Base-by-base conservation (phyloP, 2,888 invertebrate species). In the Drosophila mercatorum region DNA sequence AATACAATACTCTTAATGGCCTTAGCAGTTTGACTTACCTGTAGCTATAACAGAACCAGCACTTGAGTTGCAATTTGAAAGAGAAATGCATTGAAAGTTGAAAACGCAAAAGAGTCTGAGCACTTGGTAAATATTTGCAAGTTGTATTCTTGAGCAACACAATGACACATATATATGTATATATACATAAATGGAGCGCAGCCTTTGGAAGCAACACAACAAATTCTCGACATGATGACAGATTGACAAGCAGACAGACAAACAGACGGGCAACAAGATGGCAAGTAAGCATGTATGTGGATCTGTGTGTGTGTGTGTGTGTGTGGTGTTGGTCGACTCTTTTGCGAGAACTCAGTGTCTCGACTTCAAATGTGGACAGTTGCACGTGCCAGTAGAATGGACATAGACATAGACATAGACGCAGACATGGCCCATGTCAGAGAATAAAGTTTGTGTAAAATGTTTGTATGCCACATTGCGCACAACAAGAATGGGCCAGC, bases 131-230 rank as follows among this genome's bases (percentile, higher is more conserved):
- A 68, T 65, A 55, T 73, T 64, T 57, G 47, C 49, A 47, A 55
- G 14, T 12, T 44, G 41, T 57, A 64, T 70, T 41, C 66, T 55
- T 8, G 28, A 31, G 55, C 17, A 57, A 40, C 49, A 67, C 63
- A 68, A 72, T 66, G 58, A 43, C 57, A 52, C 55, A 66, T 34
- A 5, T 7, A 41, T n/a, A 40, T 6, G n/a, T 40, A 41, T 3
- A 31, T 31, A 56, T 28, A 56, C 11, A 31, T 56, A 43, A 17
- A 10, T 47, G 44, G 59, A 11, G 49, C 2, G 49, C 49, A 64
- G 44, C 58, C 58, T 69, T 70, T 80, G 68, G 71, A 83, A 78
- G 84, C 68, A 80, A 67, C 62, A 72, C 57, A 63, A 53, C 66
- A 69, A 57, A 51, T 60, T 46, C 68, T 67, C 64, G 67, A 70